These are phyloP conservation scores for Semaprochilodus insignis DNA, from an alignment of 2,797 vertebrate species.

Conservation along the genomic window DNA sequence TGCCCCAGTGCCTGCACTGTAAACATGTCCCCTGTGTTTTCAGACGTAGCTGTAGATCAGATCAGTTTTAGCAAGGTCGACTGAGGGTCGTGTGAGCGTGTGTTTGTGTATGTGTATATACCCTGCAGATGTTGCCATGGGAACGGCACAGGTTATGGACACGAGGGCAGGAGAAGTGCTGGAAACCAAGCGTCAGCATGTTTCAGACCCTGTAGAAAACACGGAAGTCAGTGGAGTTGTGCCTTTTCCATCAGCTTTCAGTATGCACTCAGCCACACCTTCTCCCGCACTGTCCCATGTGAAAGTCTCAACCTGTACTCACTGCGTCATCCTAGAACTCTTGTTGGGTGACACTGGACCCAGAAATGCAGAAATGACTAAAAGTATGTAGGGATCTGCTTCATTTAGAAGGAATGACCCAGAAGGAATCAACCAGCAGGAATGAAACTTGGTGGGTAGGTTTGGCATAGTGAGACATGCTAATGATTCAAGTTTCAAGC, in stretches of 20 bases:
- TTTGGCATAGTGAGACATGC: no score
- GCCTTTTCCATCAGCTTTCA: constrained; percentile 31
- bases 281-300: neutral
- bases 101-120: constrained; percentile 26
- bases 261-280: neutral
- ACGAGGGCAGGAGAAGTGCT: constrained; percentile 35
- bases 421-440: no score
- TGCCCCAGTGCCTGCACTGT: neutral
- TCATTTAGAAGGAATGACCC: no score
- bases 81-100: constrained; percentile 16
- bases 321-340: no score
- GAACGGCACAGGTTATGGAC: constrained; percentile 23
- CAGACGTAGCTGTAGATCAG: constrained; percentile 18
- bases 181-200: constrained; percentile 27
- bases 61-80: constrained; percentile 12
- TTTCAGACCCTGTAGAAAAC: neutral
- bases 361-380: no score
- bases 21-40: constrained; percentile 20
- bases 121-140: constrained; percentile 8
- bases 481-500: no score
- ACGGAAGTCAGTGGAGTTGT: neutral
- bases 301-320: neutral
- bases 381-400: no score
- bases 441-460: no score
- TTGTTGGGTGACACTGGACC: no score